phyloP scores from a whole-genome alignment of 1,140 invertebrate genomes.

The Diachasmimorpha longicaudata region DNA sequence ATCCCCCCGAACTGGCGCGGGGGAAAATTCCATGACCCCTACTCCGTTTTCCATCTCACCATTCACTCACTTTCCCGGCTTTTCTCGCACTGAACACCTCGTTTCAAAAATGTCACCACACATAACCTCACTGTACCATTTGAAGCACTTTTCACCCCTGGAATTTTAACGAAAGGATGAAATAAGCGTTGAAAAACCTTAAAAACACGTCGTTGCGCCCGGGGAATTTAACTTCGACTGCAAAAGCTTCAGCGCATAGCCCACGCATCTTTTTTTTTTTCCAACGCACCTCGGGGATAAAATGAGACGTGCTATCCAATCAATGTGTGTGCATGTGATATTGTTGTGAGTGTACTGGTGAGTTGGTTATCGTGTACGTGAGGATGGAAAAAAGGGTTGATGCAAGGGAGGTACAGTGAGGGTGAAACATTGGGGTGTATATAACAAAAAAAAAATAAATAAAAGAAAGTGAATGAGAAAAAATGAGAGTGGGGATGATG shows the following conservation, averaged over 20 bases:
- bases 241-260: conserved; percentile 6
- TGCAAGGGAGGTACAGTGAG: conserved; percentile 1
- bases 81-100: not conserved
- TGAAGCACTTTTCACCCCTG: not conserved
- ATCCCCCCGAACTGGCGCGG: not conserved
- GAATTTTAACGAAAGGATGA: not conserved
- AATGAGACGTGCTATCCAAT: conserved; percentile 4
- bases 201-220: not conserved
- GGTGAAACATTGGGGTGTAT: conserved; percentile 1
- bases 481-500: conserved; percentile 8
- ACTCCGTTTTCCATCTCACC: not conserved
- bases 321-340: conserved; percentile 11
- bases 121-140: not conserved
- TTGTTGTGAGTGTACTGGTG: not conserved
- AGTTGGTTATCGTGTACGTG: not conserved
- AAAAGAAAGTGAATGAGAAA: conserved; percentile 31
- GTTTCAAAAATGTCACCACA: not conserved
- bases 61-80: not conserved
- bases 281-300: conserved; percentile 19
- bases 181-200: not conserved
- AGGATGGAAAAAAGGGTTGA: not conserved
- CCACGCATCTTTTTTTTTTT: conserved; percentile 15
- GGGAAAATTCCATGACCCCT: not conserved
- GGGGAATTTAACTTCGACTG: not conserved
- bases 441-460: conserved; percentile 17